These are phyloP conservation scores for Megaustenia siamemsis DNA, from an alignment of 2,888 invertebrate genomes.

Conservation along the genomic window DNA sequence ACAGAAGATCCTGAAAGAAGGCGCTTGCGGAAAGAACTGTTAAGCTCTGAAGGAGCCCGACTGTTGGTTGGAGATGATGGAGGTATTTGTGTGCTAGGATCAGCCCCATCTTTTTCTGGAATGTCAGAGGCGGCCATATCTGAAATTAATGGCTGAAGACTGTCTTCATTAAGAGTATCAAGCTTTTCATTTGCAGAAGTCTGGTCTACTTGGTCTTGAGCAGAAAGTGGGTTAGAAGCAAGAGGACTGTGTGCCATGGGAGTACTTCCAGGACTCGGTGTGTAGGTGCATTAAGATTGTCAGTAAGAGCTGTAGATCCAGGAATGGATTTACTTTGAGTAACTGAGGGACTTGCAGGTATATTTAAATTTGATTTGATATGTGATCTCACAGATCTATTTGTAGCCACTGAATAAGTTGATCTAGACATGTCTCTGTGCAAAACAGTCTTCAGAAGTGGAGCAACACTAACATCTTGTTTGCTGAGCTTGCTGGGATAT, in stretches of 20 bases:
- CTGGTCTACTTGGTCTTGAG: background rate
- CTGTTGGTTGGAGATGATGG: conserved; percentile 48
- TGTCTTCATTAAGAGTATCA: background rate
- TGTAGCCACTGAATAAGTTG: conserved; percentile 47
- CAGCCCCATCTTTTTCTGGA: background rate
- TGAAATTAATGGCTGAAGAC: background rate
- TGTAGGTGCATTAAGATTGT: conserved; percentile 1
- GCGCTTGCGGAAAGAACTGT: conserved; percentile 36
- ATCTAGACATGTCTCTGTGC: conserved; percentile 47
- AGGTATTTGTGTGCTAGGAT: background rate
- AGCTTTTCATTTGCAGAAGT: background rate
- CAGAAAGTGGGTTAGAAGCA: conserved; percentile 29
- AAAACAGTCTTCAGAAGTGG: conserved; percentile 49
- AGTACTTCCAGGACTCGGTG: conserved; percentile 34
- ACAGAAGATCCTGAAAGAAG: conserved; percentile 41
- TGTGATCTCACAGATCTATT: conserved; percentile 21
- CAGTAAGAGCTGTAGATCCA: background rate
- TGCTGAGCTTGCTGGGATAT: conserved; percentile 40
- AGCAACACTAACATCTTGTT: conserved; percentile 10
- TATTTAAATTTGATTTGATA: conserved; percentile 7
- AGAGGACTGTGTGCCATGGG: conserved; percentile 38
- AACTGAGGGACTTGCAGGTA: conserved; percentile 25
- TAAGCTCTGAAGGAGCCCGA: conserved; percentile 30
- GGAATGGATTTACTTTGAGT: conserved; percentile 33
- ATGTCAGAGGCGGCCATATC: background rate